phyloP scores from a whole-genome alignment of 2,797 vertebrate genomes.

The Malacoctenus gilli region DNA sequence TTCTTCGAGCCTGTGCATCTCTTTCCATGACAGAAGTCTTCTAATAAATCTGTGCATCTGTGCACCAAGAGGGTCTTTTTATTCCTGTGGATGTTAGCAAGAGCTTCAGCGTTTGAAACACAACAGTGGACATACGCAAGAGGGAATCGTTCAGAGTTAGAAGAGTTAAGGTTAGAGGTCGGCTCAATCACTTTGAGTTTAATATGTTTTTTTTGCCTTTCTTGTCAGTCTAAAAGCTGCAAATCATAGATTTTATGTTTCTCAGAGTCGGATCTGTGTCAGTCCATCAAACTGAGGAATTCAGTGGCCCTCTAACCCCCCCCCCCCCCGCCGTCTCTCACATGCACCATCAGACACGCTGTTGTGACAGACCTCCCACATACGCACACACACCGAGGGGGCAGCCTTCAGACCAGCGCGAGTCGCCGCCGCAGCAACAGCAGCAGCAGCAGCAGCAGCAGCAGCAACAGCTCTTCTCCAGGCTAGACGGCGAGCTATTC shows the following conservation, averaged over 20 bases:
- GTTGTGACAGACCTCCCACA: slow-evolving; percentile 73
- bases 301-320: slow-evolving; percentile 24
- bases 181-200: too few species aligned
- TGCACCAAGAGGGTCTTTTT: too few species aligned
- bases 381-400: slow-evolving; percentile 47
- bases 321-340: slow-evolving; percentile 23
- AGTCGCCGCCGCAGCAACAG: slow-evolving; percentile 29
- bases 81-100: too few species aligned
- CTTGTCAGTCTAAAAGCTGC: too few species aligned
- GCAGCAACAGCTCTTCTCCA: slow-evolving; percentile 38
- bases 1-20: slow-evolving; percentile 44
- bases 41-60: too few species aligned
- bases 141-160: too few species aligned
- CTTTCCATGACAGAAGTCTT: slow-evolving; percentile 72
- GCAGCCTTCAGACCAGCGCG: slow-evolving; percentile 47
- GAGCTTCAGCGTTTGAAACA: too few species aligned
- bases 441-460: slow-evolving; percentile 29
- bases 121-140: too few species aligned
- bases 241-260: background rate
- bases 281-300: slow-evolving; percentile 42
- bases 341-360: slow-evolving; percentile 52
- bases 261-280: slow-evolving; percentile 22
- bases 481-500: slow-evolving; percentile 41
- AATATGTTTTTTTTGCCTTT: background rate
- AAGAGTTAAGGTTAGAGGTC: too few species aligned